Percentiles rank a stretch among this genome's conserved stretches.
These are phyloP conservation scores for Eueremaeus valkanovi DNA, from an alignment of 2,888 invertebrate species.

Conservation along the genomic window DNA sequence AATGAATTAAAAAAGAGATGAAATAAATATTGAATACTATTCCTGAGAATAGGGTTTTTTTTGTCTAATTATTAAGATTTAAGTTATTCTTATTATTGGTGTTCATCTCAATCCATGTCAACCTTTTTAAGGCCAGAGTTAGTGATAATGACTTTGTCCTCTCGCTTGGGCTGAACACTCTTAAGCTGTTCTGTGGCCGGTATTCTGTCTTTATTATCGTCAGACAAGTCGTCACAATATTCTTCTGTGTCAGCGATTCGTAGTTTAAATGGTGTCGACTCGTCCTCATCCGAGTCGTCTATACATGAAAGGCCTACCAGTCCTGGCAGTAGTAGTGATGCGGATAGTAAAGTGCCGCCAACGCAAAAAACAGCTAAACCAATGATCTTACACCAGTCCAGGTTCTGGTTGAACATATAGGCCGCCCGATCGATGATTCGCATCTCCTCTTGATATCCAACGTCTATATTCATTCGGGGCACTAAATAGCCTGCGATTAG, in stretches of 20 bases:
- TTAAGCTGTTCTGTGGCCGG: slow-evolving; percentile 52
- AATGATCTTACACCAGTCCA: slow-evolving; percentile 55
- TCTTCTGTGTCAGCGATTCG: slow-evolving; percentile 42
- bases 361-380: slow-evolving; percentile 56
- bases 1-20: neutral
- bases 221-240: slow-evolving; percentile 49
- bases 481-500: slow-evolving; percentile 56
- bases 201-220: slow-evolving; percentile 51
- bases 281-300: slow-evolving; percentile 50
- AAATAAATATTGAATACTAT: neutral
- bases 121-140: slow-evolving; percentile 44
- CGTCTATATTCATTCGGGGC: slow-evolving; percentile 53
- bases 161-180: slow-evolving; percentile 52
- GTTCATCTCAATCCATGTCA: slow-evolving; percentile 1
- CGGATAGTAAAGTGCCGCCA: slow-evolving; percentile 55
- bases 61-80: neutral
- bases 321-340: slow-evolving; percentile 55
- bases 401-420: slow-evolving; percentile 54
- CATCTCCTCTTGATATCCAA: slow-evolving; percentile 52
- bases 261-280: slow-evolving; percentile 48
- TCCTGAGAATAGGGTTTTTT: too few species aligned
- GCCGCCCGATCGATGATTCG: slow-evolving; percentile 53
- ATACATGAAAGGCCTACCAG: slow-evolving; percentile 54
- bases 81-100: neutral
- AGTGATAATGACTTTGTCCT: slow-evolving; percentile 48